Conservation (phyloP, 2,888 invertebrate genomes). For the Hyles lineata region DNA sequence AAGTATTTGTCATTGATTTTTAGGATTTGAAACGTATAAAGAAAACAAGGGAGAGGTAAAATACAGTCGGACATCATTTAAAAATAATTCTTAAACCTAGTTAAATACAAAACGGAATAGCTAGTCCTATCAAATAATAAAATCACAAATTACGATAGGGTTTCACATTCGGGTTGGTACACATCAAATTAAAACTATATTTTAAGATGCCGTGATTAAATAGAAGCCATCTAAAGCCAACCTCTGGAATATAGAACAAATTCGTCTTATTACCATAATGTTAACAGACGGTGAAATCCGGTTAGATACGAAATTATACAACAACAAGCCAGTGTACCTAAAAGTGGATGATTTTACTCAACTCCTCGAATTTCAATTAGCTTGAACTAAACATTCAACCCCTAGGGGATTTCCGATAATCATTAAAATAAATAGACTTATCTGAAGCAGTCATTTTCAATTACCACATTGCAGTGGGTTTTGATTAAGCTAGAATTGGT, state of each 20-base stretch:
- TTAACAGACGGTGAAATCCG: conserved; percentile 1
- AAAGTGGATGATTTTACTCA: not conserved
- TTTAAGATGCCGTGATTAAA: not conserved
- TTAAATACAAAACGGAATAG: no score
- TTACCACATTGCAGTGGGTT: no score
- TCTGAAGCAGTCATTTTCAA: not conserved
- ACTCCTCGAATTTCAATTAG: not conserved
- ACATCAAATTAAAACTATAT: not conserved
- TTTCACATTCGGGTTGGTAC: no score
- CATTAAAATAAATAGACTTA: not conserved
- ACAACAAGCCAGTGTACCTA: not conserved
- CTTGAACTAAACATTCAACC: not conserved
- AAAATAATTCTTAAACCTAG: no score
- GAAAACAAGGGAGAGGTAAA: no score
- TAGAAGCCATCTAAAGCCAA: not conserved
- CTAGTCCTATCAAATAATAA: no score
- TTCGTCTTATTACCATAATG: conserved; percentile 7
- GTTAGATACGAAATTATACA: conserved; percentile 15
- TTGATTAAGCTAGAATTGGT: no score
- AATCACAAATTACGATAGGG: no score
- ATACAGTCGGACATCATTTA: no score
- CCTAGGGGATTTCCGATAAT: not conserved
- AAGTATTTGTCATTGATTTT: not conserved
- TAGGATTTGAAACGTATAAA: not conserved
- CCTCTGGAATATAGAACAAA: not conserved